These are phyloP conservation scores for Volucella bombylans DNA, from an alignment of 2,888 invertebrate species.

Conservation along the genomic window DNA sequence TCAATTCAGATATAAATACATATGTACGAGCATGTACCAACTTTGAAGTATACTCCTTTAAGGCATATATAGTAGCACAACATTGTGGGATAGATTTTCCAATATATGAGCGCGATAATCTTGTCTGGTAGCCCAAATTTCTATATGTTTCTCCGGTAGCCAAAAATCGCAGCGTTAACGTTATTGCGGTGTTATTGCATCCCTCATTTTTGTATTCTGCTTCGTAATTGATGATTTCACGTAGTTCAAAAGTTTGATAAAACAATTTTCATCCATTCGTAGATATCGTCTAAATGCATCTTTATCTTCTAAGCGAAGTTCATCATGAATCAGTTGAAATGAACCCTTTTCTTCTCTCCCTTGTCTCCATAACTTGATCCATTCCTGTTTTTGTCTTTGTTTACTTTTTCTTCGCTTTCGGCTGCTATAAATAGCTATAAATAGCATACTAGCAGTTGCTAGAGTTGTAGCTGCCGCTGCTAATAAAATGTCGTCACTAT, in stretches of 20 bases:
- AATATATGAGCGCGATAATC: background rate
- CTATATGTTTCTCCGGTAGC: conserved; percentile 13
- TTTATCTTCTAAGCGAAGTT: conserved; percentile 3
- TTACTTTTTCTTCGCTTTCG: background rate
- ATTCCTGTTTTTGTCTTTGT: background rate
- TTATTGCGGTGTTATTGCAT: background rate
- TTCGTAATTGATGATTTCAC: background rate
- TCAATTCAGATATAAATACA: background rate
- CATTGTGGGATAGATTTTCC: background rate
- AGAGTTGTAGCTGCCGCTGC: background rate
- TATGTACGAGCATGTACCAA: background rate
- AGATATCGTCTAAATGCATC: background rate
- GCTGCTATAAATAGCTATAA: background rate
- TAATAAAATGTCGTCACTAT: background rate
- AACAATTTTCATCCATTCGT: conserved; percentile 10
- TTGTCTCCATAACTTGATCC: background rate
- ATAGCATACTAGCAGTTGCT: background rate
- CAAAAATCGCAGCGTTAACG: background rate
- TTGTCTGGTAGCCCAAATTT: background rate
- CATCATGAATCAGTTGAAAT: background rate
- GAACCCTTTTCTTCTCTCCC: too few species aligned
- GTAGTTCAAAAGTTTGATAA: background rate
- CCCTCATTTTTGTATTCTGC: conserved; percentile 4
- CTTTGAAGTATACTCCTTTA: background rate
- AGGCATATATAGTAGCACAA: background rate